phyloP scores from a whole-genome alignment of 2,888 invertebrate species.

The Halictus quadricinctus region DNA sequence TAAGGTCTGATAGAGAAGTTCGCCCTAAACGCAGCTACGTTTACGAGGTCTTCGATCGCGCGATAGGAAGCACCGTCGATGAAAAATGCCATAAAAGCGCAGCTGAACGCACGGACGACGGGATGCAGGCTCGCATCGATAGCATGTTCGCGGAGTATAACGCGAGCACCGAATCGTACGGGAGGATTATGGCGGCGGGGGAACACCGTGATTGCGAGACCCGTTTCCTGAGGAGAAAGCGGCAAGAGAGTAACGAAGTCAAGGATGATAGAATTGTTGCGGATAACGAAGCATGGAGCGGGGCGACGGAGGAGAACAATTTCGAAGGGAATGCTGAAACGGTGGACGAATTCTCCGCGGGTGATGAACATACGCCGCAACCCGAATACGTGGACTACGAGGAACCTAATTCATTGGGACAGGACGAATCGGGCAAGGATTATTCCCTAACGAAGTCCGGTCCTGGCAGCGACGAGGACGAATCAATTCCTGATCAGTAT shows the following conservation, averaged over 20 bases:
- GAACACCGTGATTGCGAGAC: background rate
- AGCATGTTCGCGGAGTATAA: background rate
- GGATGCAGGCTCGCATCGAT: background rate
- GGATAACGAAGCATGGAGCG: background rate
- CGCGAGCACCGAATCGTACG: background rate
- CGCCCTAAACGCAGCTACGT: constrained; percentile 1
- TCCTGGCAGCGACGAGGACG: background rate
- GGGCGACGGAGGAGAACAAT: background rate
- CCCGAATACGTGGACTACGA: constrained; percentile 65
- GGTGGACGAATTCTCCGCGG: background rate
- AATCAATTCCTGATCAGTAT: constrained; percentile 7
- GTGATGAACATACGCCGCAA: constrained; percentile 51
- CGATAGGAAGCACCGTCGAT: background rate
- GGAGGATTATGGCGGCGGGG: background rate
- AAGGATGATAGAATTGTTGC: constrained; percentile 12
- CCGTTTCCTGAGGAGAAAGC: background rate
- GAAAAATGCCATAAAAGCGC: background rate
- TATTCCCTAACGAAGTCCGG: background rate
- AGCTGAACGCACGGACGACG: background rate
- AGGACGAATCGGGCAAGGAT: constrained; percentile 43
- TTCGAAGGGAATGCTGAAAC: background rate
- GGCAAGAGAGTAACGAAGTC: background rate
- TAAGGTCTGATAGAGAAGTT: background rate
- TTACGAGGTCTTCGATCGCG: background rate
- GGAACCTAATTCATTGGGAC: constrained; percentile 51